Conservation (phyloP, 2,797 vertebrate species). For the Eidolon dupreanum region DNA sequence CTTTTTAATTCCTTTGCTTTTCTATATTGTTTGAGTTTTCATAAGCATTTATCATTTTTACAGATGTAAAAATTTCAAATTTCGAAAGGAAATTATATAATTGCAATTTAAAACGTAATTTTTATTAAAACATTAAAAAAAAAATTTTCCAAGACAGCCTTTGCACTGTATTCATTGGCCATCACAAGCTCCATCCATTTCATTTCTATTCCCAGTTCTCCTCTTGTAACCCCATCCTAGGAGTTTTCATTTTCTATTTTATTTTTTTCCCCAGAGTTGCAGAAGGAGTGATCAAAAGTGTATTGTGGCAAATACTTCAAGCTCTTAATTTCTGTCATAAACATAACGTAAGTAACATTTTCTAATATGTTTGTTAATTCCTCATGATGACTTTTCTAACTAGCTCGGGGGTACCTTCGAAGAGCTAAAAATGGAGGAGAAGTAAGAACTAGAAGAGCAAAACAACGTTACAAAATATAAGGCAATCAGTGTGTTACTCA, state of each 20-base stretch:
- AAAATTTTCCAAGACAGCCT: background rate
- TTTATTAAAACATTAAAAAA: background rate
- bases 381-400: background rate
- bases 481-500: background rate
- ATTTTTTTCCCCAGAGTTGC: conserved; percentile 70
- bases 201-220: background rate
- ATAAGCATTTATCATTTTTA: background rate
- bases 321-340: conserved; percentile 84
- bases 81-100: background rate
- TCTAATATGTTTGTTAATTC: background rate
- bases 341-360: conserved; percentile 78
- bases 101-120: background rate
- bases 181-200: background rate
- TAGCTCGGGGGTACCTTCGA: background rate
- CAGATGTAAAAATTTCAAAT: background rate
- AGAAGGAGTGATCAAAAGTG: conserved; percentile 77
- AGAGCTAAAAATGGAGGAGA: background rate
- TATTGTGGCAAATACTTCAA: conserved; percentile 83
- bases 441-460: background rate
- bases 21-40: background rate
- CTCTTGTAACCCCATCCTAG: background rate
- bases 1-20: background rate
- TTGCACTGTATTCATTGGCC: background rate
- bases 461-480: background rate
- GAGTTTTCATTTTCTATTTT: conserved; percentile 1